These are phyloP conservation scores for Nowickia ferox DNA, from an alignment of 2,888 invertebrate genomes.

Conservation along the genomic window DNA sequence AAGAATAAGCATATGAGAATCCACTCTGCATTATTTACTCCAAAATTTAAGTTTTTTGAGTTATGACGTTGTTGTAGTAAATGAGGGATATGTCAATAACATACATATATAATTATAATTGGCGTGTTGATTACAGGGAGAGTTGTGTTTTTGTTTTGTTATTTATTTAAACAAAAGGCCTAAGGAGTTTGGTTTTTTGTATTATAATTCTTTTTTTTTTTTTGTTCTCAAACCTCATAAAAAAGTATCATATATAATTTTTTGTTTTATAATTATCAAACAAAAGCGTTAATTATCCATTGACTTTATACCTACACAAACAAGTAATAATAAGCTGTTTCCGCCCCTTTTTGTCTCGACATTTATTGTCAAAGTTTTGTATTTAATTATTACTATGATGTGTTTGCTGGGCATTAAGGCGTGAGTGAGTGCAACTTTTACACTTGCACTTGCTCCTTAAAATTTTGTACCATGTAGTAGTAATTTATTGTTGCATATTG, in stretches of 20 bases:
- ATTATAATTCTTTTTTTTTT: not conserved
- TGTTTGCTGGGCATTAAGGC: not conserved
- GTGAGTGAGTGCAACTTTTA: not conserved
- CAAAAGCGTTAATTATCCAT: not conserved
- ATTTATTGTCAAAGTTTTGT: not conserved
- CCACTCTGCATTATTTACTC: no score
- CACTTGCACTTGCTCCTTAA: not conserved
- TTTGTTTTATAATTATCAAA: slow-evolving; percentile 24
- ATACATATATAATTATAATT: slow-evolving; percentile 10
- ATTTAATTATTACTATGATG: not conserved
- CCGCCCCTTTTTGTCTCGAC: not conserved
- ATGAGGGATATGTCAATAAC: no score
- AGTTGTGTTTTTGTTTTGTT: not conserved
- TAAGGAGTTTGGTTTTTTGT: not conserved
- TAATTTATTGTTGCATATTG: slow-evolving; percentile 34
- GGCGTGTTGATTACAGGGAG: slow-evolving; percentile 27
- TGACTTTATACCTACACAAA: not conserved
- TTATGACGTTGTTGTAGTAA: no score
- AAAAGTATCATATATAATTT: slow-evolving; percentile 11
- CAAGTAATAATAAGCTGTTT: not conserved
- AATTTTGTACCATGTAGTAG: not conserved
- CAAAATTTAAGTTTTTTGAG: no score
- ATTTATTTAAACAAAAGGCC: not conserved
- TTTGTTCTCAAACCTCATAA: not conserved
- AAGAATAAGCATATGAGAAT: no score